phyloP scores from a whole-genome alignment of 2,797 vertebrate species.

The Sorex maritimensis region DNA sequence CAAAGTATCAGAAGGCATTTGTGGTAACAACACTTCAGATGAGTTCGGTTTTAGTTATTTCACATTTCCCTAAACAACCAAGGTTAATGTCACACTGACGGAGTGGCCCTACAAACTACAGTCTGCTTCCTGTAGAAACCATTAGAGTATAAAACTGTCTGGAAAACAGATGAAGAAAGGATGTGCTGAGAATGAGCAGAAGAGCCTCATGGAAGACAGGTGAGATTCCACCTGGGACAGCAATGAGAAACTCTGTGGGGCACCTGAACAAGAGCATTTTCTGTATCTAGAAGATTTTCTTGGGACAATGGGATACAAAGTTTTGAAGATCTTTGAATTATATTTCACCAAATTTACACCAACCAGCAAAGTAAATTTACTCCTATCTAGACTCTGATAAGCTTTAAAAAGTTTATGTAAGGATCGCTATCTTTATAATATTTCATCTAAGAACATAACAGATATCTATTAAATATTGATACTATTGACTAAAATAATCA shows the following conservation, averaged over 20 bases:
- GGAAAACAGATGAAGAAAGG: background rate
- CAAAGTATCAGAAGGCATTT: background rate
- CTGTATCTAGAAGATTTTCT: constrained; percentile 1
- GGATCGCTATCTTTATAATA: too few relatives aligned
- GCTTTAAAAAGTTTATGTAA: constrained; percentile 32
- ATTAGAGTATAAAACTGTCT: background rate
- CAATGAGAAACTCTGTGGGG: background rate
- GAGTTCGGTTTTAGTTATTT: constrained; percentile 69
- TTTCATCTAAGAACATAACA: too few relatives aligned
- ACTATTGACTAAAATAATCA: constrained; percentile 33
- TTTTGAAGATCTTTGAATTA: constrained; percentile 55
- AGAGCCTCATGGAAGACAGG: background rate
- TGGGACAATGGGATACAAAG: background rate
- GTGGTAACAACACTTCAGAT: constrained; percentile 40
- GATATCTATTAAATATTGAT: constrained; percentile 56
- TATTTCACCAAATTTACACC: constrained; percentile 44
- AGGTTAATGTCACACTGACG: constrained; percentile 51
- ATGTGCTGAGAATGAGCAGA: background rate
- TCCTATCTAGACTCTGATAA: constrained; percentile 34
- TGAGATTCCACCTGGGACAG: background rate
- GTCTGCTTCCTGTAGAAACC: background rate
- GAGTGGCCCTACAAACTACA: background rate
- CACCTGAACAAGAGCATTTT: background rate
- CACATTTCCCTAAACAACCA: constrained; percentile 53
- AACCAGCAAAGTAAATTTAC: constrained; percentile 11